phyloP scores from a whole-genome alignment of 1,140 invertebrate genomes.

The Caerostris darwini region DNA sequence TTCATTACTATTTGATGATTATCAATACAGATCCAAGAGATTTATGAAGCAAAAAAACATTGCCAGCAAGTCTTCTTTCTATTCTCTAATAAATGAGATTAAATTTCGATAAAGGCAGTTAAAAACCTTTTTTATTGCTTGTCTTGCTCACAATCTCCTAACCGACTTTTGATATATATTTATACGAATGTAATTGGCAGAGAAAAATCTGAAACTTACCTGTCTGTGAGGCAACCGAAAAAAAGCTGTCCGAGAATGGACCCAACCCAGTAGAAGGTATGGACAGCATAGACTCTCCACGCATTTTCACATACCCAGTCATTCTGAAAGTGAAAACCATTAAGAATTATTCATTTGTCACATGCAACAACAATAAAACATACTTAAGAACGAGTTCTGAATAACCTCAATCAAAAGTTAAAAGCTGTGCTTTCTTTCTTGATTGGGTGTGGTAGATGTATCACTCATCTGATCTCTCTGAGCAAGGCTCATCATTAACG shows the following conservation, averaged over 20 bases:
- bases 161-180: neutral
- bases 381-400: conserved; percentile 23
- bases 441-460: conserved; percentile 30
- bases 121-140: neutral
- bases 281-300: conserved; percentile 76
- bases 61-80: neutral
- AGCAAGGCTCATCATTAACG: conserved; percentile 31
- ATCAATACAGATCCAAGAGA: too few species aligned
- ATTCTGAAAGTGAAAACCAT: conserved; percentile 76
- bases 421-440: conserved; percentile 23
- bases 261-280: conserved; percentile 77
- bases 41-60: too few species aligned
- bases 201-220: conserved; percentile 65
- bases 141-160: conserved; percentile 4
- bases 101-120: neutral
- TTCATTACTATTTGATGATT: too few species aligned
- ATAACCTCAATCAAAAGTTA: conserved; percentile 40
- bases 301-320: conserved; percentile 78
- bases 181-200: neutral
- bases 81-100: neutral
- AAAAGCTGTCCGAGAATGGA: conserved; percentile 77
- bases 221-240: conserved; percentile 76
- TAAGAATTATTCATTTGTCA: conserved; percentile 51
- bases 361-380: conserved; percentile 5
- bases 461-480: conserved; percentile 16